Conservation (phyloP, 1,140 invertebrate species). For the Listronotus bonariensis region DNA sequence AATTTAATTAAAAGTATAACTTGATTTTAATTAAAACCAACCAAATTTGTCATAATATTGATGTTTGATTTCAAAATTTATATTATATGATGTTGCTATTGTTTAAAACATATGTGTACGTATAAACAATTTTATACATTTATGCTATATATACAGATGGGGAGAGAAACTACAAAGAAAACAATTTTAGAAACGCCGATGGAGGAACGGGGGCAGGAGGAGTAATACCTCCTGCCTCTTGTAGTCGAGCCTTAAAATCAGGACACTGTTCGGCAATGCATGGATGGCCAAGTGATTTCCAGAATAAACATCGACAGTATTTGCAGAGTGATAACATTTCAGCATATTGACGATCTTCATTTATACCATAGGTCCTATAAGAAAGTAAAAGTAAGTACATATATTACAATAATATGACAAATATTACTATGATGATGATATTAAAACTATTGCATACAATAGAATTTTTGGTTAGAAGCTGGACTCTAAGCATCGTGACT, state of each 20-base stretch:
- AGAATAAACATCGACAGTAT: slow-evolving; percentile 95
- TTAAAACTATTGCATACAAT: too few species aligned
- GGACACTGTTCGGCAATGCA: slow-evolving; percentile 85
- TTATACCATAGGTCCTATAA: slow-evolving; percentile 80
- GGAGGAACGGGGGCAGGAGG: slow-evolving; percentile 84
- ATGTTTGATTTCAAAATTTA: too few species aligned
- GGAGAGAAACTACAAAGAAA: slow-evolving; percentile 70
- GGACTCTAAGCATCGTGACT: too few species aligned
- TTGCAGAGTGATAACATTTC: slow-evolving; percentile 93
- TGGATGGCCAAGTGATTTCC: slow-evolving; percentile 90
- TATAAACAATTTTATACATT: too few species aligned
- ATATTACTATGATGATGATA: too few species aligned
- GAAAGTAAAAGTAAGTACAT: slow-evolving; percentile 3
- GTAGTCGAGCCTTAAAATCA: slow-evolving; percentile 75
- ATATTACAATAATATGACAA: too few species aligned
- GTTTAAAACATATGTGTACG: too few species aligned
- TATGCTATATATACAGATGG: background rate
- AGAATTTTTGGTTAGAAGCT: too few species aligned
- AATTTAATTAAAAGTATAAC: too few species aligned
- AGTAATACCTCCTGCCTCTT: slow-evolving; percentile 77
- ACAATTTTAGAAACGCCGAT: slow-evolving; percentile 88
- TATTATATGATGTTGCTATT: too few species aligned
- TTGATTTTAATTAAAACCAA: too few species aligned
- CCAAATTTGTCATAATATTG: too few species aligned
- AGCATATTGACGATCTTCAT: slow-evolving; percentile 86